These are phyloP conservation scores for Agelas oroides DNA, from an alignment of 37 sponge, comb jelly and placozoan species.

Conservation along the genomic window DNA sequence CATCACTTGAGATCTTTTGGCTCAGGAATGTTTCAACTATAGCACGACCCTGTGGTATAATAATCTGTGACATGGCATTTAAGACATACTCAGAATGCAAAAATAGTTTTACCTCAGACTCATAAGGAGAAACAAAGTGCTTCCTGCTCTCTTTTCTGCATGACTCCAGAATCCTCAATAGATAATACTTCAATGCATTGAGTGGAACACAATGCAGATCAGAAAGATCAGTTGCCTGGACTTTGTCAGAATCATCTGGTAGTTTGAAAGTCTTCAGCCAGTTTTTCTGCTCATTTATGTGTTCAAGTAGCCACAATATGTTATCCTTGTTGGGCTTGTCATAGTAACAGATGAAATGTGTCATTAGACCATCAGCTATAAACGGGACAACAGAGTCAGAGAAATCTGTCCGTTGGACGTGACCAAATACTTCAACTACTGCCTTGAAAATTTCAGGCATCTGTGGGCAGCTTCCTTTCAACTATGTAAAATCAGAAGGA, in stretches of 20 bases:
- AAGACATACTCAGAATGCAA: too few relatives aligned
- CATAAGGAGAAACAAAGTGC: neutral
- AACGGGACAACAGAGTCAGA: neutral
- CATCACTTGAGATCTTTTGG: too few relatives aligned
- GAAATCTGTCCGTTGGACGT: neutral
- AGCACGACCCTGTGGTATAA: too few relatives aligned
- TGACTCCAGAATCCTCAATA: neutral
- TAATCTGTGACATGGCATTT: too few relatives aligned
- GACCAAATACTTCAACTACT: neutral
- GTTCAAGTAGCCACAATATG: constrained; percentile 29
- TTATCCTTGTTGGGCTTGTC: neutral
- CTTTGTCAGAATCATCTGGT: too few relatives aligned
- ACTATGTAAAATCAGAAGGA: too few relatives aligned
- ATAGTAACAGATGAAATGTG: constrained; percentile 22
- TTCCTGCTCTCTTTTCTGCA: too few relatives aligned
- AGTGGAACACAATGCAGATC: neutral
- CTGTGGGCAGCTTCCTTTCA: neutral
- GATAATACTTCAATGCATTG: neutral
- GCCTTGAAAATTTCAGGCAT: neutral
- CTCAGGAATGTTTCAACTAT: too few relatives aligned
- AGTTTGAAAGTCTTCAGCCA: too few relatives aligned
- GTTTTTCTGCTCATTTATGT: constrained; percentile 7
- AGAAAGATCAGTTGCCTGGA: neutral
- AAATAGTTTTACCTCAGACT: too few relatives aligned
- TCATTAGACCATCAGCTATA: neutral